Evolutionary conservation across 2,113 vertebrate species (phyloP).

Genomic region (Chitala chitala): DNA sequence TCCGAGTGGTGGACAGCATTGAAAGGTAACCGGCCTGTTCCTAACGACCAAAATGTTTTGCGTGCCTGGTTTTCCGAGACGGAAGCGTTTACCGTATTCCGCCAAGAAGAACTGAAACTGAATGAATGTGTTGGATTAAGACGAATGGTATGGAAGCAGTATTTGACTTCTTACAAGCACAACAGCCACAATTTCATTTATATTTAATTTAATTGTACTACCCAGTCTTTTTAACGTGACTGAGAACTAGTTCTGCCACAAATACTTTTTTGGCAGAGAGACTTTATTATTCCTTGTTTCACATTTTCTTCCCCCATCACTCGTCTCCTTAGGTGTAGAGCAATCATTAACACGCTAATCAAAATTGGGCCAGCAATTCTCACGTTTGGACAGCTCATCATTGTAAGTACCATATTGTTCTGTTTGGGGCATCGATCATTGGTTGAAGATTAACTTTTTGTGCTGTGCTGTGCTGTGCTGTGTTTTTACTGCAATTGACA

Average conservation of each 20-base stretch:
- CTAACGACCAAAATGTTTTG: background rate
- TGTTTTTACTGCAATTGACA: too few species aligned
- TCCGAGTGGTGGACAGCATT: constrained; percentile 81
- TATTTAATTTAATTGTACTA: too few species aligned
- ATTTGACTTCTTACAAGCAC: too few species aligned
- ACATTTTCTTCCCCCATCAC: background rate
- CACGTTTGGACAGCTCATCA: constrained; percentile 79
- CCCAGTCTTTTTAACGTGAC: too few species aligned
- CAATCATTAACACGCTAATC: constrained; percentile 84
- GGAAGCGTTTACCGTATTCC: too few species aligned
- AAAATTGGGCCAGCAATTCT: constrained; percentile 83
- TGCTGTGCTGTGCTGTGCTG: background rate
- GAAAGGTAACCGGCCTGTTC: constrained; percentile 60
- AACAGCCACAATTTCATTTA: too few species aligned
- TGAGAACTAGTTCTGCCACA: too few species aligned
- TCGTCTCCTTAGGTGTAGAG: constrained; percentile 66
- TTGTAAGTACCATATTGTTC: constrained; percentile 65
- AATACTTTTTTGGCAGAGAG: too few species aligned
- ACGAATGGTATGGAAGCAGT: too few species aligned
- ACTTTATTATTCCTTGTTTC: too few species aligned
- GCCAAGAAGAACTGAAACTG: too few species aligned
- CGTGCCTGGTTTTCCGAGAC: background rate
- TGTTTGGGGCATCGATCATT: background rate
- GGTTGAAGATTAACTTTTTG: background rate
- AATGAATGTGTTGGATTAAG: too few species aligned